Conservation (phyloP, 2,888 invertebrate genomes). For the Latheticus oryzae region DNA sequence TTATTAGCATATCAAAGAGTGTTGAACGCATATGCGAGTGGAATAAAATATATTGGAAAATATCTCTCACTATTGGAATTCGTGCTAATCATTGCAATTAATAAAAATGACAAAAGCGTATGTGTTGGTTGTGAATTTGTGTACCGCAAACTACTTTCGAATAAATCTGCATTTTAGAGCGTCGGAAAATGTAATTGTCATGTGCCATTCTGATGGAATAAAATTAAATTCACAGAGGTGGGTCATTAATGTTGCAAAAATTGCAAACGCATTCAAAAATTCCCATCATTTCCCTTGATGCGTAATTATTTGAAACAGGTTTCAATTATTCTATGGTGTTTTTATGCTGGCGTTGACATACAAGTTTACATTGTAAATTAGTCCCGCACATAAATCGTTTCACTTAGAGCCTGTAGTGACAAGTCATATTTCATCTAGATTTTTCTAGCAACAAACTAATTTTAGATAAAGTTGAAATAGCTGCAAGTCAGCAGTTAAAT, state of each 20-base stretch:
- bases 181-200: slow-evolving; percentile 30
- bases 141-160: slow-evolving; percentile 14
- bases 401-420: slow-evolving; percentile 33
- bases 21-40: background rate
- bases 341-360: slow-evolving; percentile 30
- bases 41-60: slow-evolving; percentile 17
- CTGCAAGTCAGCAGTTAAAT: background rate
- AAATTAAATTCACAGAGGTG: slow-evolving; percentile 26
- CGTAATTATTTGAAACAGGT: slow-evolving; percentile 38
- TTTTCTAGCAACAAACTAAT: slow-evolving; percentile 28
- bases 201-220: slow-evolving; percentile 30
- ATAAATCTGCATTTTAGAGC: slow-evolving; percentile 28
- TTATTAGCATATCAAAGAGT: slow-evolving; percentile 31
- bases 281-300: slow-evolving; percentile 30
- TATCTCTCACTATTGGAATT: slow-evolving; percentile 7
- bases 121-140: slow-evolving; percentile 12
- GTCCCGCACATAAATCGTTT: slow-evolving; percentile 36
- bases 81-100: slow-evolving; percentile 10
- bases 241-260: slow-evolving; percentile 32
- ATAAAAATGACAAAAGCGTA: slow-evolving; percentile 15
- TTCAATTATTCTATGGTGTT: slow-evolving; percentile 39
- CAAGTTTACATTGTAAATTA: slow-evolving; percentile 40
- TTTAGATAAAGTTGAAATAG: slow-evolving; percentile 29
- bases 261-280: slow-evolving; percentile 35
- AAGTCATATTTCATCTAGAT: slow-evolving; percentile 35